phyloP scores from a whole-genome alignment of 2,888 invertebrate genomes.

The Agriopis marginaria region DNA sequence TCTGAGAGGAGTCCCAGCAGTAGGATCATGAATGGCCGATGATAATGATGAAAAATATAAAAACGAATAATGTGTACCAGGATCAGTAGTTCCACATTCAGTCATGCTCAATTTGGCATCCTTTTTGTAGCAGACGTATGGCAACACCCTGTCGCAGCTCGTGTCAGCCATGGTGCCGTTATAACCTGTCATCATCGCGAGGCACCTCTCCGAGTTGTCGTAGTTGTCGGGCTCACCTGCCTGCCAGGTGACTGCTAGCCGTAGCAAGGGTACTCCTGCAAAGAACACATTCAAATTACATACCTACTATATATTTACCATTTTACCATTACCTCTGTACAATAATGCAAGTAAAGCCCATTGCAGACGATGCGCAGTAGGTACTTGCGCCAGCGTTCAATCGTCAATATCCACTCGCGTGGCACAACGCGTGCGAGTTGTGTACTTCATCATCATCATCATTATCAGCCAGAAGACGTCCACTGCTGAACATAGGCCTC shows the following conservation, averaged over 20 bases:
- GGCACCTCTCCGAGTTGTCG: conserved; percentile 43
- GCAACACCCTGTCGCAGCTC: conserved; percentile 19
- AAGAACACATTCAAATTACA: not conserved
- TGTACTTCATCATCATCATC: too few relatives aligned
- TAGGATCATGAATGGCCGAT: too few relatives aligned
- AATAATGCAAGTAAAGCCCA: too few relatives aligned
- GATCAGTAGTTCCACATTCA: conserved; percentile 48
- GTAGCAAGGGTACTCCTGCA: conserved; percentile 36
- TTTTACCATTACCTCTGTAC: not conserved
- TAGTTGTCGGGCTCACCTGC: conserved; percentile 44
- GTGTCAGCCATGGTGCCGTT: conserved; percentile 31
- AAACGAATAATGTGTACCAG: conserved; percentile 10
- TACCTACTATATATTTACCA: not conserved
- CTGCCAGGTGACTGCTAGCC: conserved; percentile 40
- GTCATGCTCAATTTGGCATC: not conserved
- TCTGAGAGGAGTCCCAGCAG: too few relatives aligned
- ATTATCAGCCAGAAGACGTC: too few relatives aligned
- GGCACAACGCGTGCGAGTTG: too few relatives aligned
- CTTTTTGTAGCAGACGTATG: conserved; percentile 39
- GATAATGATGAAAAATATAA: too few relatives aligned
- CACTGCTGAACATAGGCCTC: too few relatives aligned
- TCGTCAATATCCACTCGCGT: too few relatives aligned
- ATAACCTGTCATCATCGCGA: conserved; percentile 29
- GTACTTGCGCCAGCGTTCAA: too few relatives aligned
- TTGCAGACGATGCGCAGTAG: too few relatives aligned